Base-by-base conservation (phyloP, 2,113 vertebrate species). In the Oreochromis spilurus region DNA sequence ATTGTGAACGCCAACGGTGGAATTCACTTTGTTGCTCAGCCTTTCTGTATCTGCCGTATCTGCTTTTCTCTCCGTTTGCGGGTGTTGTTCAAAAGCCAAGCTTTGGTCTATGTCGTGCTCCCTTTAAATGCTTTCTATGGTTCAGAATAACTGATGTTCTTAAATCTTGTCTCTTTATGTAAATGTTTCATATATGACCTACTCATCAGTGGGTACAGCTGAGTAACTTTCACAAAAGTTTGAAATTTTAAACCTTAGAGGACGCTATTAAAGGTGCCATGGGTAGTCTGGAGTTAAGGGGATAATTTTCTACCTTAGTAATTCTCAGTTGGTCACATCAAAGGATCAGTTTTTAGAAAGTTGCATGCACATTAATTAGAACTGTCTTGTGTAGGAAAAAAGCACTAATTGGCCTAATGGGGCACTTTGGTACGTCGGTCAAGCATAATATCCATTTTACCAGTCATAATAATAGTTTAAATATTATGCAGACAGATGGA, bases 1-100 rank as follows among this genome's bases (percentile, higher is more conserved):
- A 86, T 86, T 89, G 79, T 60, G 5, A 89, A 91, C 87, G 88
- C 82, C 87, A 72, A 90, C 81, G 81, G 88, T 75, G 81, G 75
- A 84, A 87, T 88, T 85, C 3, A 6, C 88, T 85, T 84, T 88
- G 90, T 91, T 87, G 60, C 81, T 90, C 70, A 75, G 75, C 50
- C 79, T 89, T 72, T 34, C 48, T 77, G 43, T 48, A 54, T 93
- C 67, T 65, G 11, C 86, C 58, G 2, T 45, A 82, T 54, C 53
- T 48, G 78, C 67, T 79, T 21, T 4, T 54, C 75, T 78, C 24
- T 85, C n/a, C 24, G 5, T 77, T 26, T 81, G 17, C 36, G 4
- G 57, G 60, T 57, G 79, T 50, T 16, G 3, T 54, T 89, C 45
- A 87, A 83, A 70, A 26, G 34, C 52, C 54, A 34, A 53, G 75